A percentile compares a stretch with the other conserved stretches of the same genome.
phyloP scores from a whole-genome alignment of 2,797 vertebrate species.

The Ceryle rudis region DNA sequence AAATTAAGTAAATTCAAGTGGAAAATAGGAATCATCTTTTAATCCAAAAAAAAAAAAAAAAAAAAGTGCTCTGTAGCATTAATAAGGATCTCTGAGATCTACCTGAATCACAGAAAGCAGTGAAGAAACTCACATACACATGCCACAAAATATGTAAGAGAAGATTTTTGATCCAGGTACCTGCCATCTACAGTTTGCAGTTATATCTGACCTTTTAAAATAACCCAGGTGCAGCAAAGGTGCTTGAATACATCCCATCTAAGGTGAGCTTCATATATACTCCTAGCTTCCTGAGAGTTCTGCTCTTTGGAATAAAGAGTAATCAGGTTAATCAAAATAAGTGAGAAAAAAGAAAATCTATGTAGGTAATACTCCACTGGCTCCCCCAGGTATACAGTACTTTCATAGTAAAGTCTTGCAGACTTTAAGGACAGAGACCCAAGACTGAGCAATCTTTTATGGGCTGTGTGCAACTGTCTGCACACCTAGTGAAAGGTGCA shows the following conservation, averaged over 20 bases:
- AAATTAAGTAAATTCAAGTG: neutral
- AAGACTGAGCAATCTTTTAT: neutral
- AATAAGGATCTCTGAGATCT: neutral
- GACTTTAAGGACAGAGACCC: neutral
- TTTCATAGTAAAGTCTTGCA: neutral
- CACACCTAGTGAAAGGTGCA: neutral
- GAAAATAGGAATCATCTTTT: neutral
- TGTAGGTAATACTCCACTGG: neutral
- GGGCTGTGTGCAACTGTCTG: neutral
- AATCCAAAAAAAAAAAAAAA: neutral
- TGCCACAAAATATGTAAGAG: neutral
- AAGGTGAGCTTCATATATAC: neutral
- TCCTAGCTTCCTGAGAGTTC: neutral
- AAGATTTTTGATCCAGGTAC: neutral
- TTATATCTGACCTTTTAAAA: constrained; percentile 32
- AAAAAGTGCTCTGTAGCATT: neutral
- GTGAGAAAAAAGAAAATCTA: neutral
- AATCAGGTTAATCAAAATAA: neutral
- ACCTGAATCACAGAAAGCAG: neutral
- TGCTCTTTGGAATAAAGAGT: neutral
- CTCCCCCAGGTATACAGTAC: neutral
- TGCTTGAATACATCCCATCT: neutral
- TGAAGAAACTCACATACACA: neutral
- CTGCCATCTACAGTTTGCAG: neutral
- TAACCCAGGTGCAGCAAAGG: neutral